Evolutionary conservation across 2,888 invertebrate genomes (phyloP), one percentile per base, ranked within the genome.

Genomic region (Lutraria lutraria): DNA sequence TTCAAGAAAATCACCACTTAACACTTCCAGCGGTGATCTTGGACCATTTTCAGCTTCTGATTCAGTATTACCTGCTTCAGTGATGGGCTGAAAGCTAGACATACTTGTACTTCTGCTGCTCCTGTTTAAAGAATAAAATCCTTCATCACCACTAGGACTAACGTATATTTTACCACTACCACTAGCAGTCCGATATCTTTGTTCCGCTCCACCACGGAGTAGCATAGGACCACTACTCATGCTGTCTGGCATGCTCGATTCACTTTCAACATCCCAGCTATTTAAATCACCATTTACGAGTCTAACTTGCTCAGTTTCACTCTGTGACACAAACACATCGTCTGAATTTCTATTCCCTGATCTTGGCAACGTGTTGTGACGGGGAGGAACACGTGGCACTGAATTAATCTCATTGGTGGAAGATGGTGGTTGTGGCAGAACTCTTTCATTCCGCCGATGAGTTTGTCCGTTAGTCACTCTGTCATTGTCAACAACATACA

Each of bases 1-100:
- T 89, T 94, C 94, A 29, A 91, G 88, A 43, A 93, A 89, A 54
- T 93, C 94, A 15, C 93, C 94, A 80, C 89, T 92, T 72, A 92
- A 72, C 54, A 81, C 86, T 84, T 92, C 91, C 34, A 92, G 76
- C 10, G 92, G 91, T 21, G 92, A 91, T 34, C 81, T 87, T 31
- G 90, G 90, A 31, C 81, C 81, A 86, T 63, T 84, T 68, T 72
- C 54, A 19, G 31, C 3, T 56, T 80, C 83, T 29, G 79, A 34
- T 34, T 76, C 86, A 31, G 31, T 16, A 81, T 80, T 86, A 85
- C 56, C 53, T 3, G 79, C 60, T n/a, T 92, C 89, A 52, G 63
- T 89, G 25, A 90, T 86, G 56, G 89, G 90, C 68, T 90, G 89
- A 86, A 91, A 92, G 79, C 92, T 92, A 81, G 92, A 89, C 34